Conservation (phyloP, 23 tunicate species). For the Aplidium turbinatum region DNA sequence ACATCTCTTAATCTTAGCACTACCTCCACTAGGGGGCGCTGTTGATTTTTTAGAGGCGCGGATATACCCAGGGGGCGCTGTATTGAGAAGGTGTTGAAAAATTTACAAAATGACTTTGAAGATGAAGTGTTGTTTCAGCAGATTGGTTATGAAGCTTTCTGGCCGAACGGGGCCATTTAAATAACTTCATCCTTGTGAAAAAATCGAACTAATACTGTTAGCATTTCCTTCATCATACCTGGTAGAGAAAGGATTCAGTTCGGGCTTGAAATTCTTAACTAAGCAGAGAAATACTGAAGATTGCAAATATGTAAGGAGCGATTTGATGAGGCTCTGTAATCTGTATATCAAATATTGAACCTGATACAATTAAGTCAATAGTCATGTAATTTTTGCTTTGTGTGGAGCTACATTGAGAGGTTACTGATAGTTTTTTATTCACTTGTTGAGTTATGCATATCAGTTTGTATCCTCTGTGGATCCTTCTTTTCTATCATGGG, state of each 20-base stretch:
- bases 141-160: conserved; percentile 26
- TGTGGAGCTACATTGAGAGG: too few relatives aligned
- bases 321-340: conserved; percentile 23
- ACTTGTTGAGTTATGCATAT: too few relatives aligned
- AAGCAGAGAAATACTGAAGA: conserved; percentile 22
- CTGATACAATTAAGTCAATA: too few relatives aligned
- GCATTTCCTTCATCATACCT: conserved; percentile 37
- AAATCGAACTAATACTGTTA: conserved; percentile 14
- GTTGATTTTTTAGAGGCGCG: too few relatives aligned
- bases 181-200: conserved; percentile 21
- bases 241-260: conserved; percentile 27
- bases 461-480: too few relatives aligned
- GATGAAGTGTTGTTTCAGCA: conserved; percentile 29
- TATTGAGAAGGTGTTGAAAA: too few relatives aligned
- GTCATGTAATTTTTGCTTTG: too few relatives aligned
- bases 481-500: too few relatives aligned
- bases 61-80: too few relatives aligned
- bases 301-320: not conserved
- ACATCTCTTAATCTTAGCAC: too few relatives aligned
- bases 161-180: conserved; percentile 10
- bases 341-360: conserved; percentile 29
- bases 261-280: conserved; percentile 26
- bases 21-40: too few relatives aligned
- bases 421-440: too few relatives aligned
- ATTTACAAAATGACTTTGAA: conserved; percentile 33